Conservation (phyloP, 2,797 vertebrate species). For the Champsocephalus esox region DNA sequence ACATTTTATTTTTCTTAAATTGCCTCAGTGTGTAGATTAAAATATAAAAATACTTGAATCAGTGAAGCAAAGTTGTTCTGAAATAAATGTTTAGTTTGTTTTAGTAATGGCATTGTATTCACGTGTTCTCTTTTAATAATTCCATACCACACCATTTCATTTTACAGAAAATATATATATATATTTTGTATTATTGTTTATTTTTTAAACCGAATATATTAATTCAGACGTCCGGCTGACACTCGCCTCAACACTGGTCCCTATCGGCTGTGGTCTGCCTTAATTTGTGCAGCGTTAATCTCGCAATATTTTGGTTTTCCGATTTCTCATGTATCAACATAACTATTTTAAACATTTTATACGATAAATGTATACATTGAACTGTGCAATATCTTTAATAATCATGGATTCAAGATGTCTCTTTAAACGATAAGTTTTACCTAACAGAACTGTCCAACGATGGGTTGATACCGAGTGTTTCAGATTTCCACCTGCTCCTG, state of each 20-base stretch:
- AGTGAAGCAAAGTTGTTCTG: too few relatives aligned
- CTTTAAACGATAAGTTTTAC: too few relatives aligned
- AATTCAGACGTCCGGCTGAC: accelerated
- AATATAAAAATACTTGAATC: background rate
- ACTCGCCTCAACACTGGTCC: conserved; percentile 6
- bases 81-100: too few relatives aligned
- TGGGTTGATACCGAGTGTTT: too few relatives aligned
- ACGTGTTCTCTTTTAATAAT: background rate
- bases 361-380: background rate
- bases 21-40: too few relatives aligned
- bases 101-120: accelerated
- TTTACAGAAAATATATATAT: background rate
- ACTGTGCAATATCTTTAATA: background rate
- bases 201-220: too few relatives aligned
- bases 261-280: background rate
- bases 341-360: background rate
- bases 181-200: too few relatives aligned
- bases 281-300: background rate
- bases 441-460: too few relatives aligned
- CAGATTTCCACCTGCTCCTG: background rate
- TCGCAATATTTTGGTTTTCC: background rate
- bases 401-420: background rate
- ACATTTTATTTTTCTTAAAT: too few relatives aligned
- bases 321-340: background rate
- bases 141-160: background rate